Conservation (phyloP, 2,113 vertebrate genomes). For the Spheniscus mendiculus region DNA sequence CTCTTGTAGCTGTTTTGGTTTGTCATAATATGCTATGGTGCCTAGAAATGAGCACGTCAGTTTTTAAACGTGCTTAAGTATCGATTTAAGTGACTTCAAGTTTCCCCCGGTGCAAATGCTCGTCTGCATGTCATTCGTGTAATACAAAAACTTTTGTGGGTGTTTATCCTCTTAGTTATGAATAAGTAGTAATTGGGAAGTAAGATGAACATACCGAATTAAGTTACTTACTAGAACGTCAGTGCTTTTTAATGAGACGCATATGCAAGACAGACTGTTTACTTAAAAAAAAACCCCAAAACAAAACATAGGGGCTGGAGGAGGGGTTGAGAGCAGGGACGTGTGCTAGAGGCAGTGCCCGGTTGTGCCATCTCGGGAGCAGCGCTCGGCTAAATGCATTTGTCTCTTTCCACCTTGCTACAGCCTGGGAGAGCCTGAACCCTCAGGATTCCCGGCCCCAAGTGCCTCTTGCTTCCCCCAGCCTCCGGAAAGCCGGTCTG, state of each 20-base stretch:
- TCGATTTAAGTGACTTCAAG: background rate
- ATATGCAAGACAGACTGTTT: background rate
- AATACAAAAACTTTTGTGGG: background rate
- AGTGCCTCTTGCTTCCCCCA: background rate
- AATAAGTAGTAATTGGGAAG: background rate
- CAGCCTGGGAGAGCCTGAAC: background rate
- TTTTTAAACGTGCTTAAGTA: background rate
- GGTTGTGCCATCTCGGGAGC: rapidly evolving
- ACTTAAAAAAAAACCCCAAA: background rate
- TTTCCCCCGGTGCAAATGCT: background rate
- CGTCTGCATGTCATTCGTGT: background rate
- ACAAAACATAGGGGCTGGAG: no score
- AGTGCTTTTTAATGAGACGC: background rate
- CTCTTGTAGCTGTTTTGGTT: background rate
- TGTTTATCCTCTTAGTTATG: background rate
- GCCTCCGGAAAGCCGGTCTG: rapidly evolving
- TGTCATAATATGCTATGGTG: background rate
- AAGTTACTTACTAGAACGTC: background rate
- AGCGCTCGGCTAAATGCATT: background rate
- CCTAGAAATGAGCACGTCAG: background rate
- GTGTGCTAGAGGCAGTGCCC: background rate
- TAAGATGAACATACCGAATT: background rate
- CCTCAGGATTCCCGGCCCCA: no score
- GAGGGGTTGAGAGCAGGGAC: background rate
- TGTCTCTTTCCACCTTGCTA: background rate